Percentiles rank a stretch among this genome's conserved stretches.
Conservation (phyloP, 2,113 vertebrate genomes). For the Enhydra lutris region DNA sequence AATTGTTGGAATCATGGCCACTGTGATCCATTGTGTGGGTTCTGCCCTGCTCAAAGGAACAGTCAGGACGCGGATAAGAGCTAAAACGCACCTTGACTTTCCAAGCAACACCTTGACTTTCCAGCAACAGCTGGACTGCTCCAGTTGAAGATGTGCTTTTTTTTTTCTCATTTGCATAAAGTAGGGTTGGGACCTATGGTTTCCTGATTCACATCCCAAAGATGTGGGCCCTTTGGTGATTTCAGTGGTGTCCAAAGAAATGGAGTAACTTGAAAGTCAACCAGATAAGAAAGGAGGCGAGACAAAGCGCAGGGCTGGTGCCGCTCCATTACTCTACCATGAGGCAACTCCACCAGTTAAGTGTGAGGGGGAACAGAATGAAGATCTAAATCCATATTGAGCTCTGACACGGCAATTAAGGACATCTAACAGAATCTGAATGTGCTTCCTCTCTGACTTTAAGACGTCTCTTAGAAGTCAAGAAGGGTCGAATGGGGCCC, state of each 20-base stretch:
- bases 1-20: background rate
- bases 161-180: background rate
- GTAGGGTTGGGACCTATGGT: no score
- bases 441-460: conserved; percentile 51
- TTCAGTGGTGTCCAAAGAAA: background rate
- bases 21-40: background rate
- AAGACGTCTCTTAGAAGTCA: conserved; percentile 55
- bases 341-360: background rate
- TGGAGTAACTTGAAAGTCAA: background rate
- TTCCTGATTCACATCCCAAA: background rate
- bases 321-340: background rate
- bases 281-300: background rate
- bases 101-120: background rate
- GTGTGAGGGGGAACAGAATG: background rate
- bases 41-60: background rate
- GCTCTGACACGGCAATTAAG: conserved; percentile 47
- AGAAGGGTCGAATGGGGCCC: conserved; percentile 16
- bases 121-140: background rate
- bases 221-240: background rate
- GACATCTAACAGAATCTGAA: conserved; percentile 32
- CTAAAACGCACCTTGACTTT: background rate
- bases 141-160: background rate
- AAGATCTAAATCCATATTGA: background rate
- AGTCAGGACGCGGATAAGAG: background rate
- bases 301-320: background rate